Evolutionary conservation across 2,113 vertebrate genomes (phyloP).

Genomic region (Nibea albiflora): DNA sequence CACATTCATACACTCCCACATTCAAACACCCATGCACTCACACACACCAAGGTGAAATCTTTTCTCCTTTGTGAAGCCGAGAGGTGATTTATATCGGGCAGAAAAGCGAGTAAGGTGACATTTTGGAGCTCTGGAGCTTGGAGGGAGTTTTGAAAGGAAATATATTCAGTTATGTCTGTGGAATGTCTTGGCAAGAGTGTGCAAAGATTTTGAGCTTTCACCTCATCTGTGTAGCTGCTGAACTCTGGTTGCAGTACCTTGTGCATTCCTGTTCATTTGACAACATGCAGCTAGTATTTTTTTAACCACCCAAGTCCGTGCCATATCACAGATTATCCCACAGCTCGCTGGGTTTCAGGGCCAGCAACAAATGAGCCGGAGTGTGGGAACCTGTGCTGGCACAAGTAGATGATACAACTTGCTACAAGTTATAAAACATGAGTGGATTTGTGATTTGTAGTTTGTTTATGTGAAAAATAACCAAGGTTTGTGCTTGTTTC

Average conservation of each 20-base stretch:
- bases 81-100: slow-evolving; percentile 60
- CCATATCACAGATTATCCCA: slow-evolving; percentile 29
- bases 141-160: slow-evolving; percentile 61
- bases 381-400: not conserved
- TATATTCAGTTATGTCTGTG: slow-evolving; percentile 59
- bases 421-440: not conserved
- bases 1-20: slow-evolving; percentile 18
- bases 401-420: not conserved
- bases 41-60: slow-evolving; percentile 40
- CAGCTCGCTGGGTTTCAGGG: not conserved
- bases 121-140: slow-evolving; percentile 56
- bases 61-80: slow-evolving; percentile 33
- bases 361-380: not conserved
- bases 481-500: slow-evolving; percentile 24
- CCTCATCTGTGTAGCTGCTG: slow-evolving; percentile 42
- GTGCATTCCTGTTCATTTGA: slow-evolving; percentile 39
- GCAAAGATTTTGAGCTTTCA: slow-evolving; percentile 59
- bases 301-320: not conserved
- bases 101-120: slow-evolving; percentile 62
- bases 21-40: slow-evolving; percentile 5
- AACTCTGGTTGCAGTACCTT: slow-evolving; percentile 17
- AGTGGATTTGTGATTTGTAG: not conserved
- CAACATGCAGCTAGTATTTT: slow-evolving; percentile 36
- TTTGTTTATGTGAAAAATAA: not conserved
- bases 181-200: slow-evolving; percentile 65